Conservation (phyloP, 2,888 invertebrate species). For the Sarcophaga caerulescens region DNA sequence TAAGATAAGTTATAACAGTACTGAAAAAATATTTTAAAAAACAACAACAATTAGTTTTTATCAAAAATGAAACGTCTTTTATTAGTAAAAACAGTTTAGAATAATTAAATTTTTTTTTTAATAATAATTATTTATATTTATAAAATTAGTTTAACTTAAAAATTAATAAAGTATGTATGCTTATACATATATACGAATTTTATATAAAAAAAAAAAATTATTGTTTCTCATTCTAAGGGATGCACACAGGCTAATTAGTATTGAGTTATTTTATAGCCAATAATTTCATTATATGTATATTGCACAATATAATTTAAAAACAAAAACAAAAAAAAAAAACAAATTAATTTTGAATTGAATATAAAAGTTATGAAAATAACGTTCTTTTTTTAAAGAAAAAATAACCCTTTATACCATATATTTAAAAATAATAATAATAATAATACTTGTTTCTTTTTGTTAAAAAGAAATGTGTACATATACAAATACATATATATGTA, state of each 20-base stretch:
- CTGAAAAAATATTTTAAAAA: too few species aligned
- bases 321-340: neutral
- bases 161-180: neutral
- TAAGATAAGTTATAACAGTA: too few species aligned
- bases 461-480: too few species aligned
- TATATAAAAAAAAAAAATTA: conserved; percentile 3
- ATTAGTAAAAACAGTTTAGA: conserved; percentile 56
- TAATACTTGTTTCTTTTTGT: too few species aligned
- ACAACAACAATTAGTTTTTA: neutral
- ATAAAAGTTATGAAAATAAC: neutral
- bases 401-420: too few species aligned
- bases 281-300: conserved; percentile 36
- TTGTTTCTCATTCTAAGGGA: neutral
- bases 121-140: neutral
- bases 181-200: neutral
- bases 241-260: neutral
- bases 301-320: conserved; percentile 27
- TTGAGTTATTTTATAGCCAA: neutral
- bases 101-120: conserved; percentile 2
- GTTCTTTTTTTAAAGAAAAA: neutral
- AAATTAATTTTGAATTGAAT: neutral
- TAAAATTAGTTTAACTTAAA: conserved; percentile 10
- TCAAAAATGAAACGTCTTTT: conserved; percentile 3
- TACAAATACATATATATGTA: too few species aligned
- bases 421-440: too few species aligned